These are phyloP conservation scores for Cepaea hortensis DNA, from an alignment of 2,888 invertebrate species.

Conservation along the genomic window DNA sequence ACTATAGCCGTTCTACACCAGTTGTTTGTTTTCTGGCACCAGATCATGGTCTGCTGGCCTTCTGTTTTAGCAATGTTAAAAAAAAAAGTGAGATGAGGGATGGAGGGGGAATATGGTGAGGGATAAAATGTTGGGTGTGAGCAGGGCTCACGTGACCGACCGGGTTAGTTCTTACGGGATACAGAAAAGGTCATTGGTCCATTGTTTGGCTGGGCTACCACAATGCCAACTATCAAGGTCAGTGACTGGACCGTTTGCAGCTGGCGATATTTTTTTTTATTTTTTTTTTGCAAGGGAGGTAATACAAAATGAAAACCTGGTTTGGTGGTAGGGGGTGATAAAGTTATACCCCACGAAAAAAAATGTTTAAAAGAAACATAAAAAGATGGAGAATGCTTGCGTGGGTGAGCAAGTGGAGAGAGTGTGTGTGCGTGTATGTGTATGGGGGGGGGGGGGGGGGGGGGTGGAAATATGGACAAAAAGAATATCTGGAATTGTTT, in stretches of 20 bases:
- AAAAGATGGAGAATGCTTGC: no score
- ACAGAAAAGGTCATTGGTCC: conserved; percentile 19
- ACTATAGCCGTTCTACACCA: not conserved
- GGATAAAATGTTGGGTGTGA: not conserved
- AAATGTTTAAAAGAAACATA: not conserved
- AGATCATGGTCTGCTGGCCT: not conserved
- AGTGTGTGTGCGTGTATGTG: no score
- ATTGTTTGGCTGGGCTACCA: conserved; percentile 1
- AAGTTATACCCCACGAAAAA: not conserved
- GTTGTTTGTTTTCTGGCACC: not conserved
- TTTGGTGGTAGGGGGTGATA: not conserved
- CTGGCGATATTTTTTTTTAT: conserved; percentile 4
- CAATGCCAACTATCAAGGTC: conserved; percentile 14
- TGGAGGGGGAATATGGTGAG: not conserved
- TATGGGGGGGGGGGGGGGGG: no score
- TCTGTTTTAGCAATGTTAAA: not conserved
- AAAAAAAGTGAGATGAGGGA: not conserved
- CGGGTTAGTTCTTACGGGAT: conserved; percentile 33
- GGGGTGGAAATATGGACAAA: no score
- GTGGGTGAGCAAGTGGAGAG: no score
- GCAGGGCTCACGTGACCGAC: conserved; percentile 18
- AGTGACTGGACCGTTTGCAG: conserved; percentile 26
- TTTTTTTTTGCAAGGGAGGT: not conserved
- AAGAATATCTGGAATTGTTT: no score
- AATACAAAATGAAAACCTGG: not conserved